Conservation (phyloP, 2,113 vertebrate species). For the Hyperopisus bebe region DNA sequence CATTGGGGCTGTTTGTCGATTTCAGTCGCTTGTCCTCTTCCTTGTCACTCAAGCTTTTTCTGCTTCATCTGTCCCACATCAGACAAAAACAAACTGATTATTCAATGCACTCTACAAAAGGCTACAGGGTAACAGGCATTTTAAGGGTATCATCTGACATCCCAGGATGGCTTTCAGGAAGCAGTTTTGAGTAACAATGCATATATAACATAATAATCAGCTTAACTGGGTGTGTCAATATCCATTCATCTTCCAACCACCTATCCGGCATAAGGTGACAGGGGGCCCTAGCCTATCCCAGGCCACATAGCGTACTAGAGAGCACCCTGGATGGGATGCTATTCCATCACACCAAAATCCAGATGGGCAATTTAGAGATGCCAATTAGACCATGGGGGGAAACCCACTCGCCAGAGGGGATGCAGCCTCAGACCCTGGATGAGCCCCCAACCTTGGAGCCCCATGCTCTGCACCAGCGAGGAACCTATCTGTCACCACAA, state of each 20-base stretch:
- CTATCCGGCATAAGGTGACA: background rate
- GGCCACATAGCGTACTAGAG: background rate
- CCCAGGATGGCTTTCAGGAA: background rate
- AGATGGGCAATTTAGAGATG: background rate
- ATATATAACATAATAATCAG: background rate
- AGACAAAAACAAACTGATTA: background rate
- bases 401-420: background rate
- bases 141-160: background rate
- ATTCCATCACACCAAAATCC: background rate
- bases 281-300: background rate
- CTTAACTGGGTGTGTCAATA: background rate
- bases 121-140: background rate
- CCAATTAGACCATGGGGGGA: background rate
- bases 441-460: background rate
- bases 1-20: background rate
- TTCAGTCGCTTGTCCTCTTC: background rate
- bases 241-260: background rate
- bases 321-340: background rate
- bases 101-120: background rate
- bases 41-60: background rate
- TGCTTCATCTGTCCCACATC: background rate
- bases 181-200: background rate
- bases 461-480: background rate
- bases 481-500: background rate
- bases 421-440: background rate